Conservation (phyloP, 2,797 vertebrate species). For the Hippoglossus hippoglossus region DNA sequence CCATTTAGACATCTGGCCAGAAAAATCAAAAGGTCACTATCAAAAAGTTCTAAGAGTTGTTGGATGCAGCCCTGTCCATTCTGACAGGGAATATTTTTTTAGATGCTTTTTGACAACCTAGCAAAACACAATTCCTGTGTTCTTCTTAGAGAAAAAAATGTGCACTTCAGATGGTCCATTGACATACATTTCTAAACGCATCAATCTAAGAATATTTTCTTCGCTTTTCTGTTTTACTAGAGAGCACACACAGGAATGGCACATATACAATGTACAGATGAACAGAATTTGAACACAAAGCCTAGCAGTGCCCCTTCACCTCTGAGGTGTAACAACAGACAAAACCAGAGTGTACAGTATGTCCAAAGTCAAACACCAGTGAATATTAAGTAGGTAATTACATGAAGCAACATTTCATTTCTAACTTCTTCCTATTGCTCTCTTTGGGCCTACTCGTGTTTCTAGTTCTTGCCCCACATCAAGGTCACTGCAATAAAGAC, state of each 20-base stretch:
- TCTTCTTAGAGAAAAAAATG: background rate
- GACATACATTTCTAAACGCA: background rate
- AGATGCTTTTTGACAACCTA: too few relatives aligned
- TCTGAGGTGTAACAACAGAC: constrained; percentile 30
- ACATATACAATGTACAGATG: background rate
- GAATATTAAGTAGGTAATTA: constrained; percentile 54
- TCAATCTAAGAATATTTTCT: constrained; percentile 4
- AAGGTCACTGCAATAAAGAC: constrained; percentile 68
- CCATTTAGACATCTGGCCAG: too few relatives aligned
- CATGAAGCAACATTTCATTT: constrained; percentile 53
- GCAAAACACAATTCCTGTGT: too few relatives aligned
- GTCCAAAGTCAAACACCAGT: constrained; percentile 38
- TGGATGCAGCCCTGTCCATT: too few relatives aligned
- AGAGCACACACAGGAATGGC: too few relatives aligned
- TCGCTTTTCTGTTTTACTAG: too few relatives aligned
- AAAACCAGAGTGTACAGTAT: constrained; percentile 8
- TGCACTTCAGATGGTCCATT: background rate
- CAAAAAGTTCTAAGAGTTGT: too few relatives aligned
- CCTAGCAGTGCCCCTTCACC: constrained; percentile 26
- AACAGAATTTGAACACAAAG: constrained; percentile 3
- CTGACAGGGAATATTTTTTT: too few relatives aligned
- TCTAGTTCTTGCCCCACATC: constrained; percentile 57
- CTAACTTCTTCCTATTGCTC: constrained; percentile 51
- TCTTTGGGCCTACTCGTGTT: constrained; percentile 49
- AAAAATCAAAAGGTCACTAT: too few relatives aligned